These are phyloP conservation scores for Philopedon plagiatum DNA, from an alignment of 2,888 invertebrate species.

Conservation along the genomic window DNA sequence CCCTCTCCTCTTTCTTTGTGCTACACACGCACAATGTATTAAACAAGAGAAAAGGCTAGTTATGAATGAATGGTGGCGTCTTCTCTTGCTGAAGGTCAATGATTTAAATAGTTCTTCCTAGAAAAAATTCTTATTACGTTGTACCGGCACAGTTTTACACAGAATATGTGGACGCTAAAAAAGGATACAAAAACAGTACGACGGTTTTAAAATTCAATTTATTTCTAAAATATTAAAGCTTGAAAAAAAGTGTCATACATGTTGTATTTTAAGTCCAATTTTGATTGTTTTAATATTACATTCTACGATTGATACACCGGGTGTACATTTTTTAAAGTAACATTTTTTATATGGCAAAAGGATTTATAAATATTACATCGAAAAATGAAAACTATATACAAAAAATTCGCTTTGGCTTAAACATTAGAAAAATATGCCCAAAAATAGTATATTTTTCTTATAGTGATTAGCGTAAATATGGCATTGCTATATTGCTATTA, in stretches of 20 bases:
- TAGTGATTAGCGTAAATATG: slow-evolving; percentile 16
- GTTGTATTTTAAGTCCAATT: not conserved
- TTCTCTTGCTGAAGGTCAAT: too few relatives aligned
- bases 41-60: too few relatives aligned
- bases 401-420: slow-evolving; percentile 28
- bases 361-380: not conserved
- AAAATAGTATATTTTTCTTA: slow-evolving; percentile 12
- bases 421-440: slow-evolving; percentile 28
- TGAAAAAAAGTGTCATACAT: slow-evolving; percentile 1
- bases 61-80: too few relatives aligned
- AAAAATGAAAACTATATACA: slow-evolving; percentile 13
- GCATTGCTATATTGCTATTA: slow-evolving; percentile 4
- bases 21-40: too few relatives aligned
- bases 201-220: not conserved
- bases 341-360: not conserved
- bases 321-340: not conserved
- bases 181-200: not conserved
- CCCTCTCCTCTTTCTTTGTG: too few relatives aligned
- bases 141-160: too few relatives aligned
- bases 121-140: too few relatives aligned
- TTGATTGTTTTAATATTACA: not conserved
- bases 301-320: not conserved
- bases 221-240: slow-evolving; percentile 14
- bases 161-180: too few relatives aligned
- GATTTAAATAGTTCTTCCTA: too few relatives aligned